These are phyloP conservation scores for Callithrix jacchus DNA, from an alignment of 2,113 vertebrate species.

Conservation along the genomic window DNA sequence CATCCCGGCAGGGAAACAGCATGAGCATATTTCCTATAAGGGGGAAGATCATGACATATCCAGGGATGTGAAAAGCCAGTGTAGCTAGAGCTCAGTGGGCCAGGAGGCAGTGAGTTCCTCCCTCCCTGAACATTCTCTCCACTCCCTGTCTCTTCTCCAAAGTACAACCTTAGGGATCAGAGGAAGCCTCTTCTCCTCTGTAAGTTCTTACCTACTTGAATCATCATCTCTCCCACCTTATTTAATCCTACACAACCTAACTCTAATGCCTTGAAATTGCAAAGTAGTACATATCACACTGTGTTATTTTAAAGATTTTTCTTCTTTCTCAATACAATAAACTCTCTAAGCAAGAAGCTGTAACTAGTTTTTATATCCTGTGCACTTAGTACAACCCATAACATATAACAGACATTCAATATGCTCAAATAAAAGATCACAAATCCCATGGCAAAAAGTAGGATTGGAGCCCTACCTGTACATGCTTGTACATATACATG, in stretches of 20 bases:
- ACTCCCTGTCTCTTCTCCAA: neutral
- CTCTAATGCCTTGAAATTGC: neutral
- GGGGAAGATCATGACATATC: neutral
- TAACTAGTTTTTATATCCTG: neutral
- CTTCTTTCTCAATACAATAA: neutral
- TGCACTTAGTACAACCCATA: neutral
- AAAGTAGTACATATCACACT: neutral
- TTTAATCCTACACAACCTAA: neutral
- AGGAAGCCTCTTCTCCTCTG: neutral
- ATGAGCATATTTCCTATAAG: neutral
- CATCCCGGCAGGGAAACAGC: neutral
- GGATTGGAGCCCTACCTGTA: neutral
- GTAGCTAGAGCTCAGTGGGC: neutral
- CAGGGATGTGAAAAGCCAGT: neutral
- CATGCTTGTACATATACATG: neutral
- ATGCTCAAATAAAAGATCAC: neutral
- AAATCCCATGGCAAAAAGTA: neutral
- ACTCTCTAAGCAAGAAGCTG: neutral
- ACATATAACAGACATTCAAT: neutral
- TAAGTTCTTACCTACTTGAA: neutral
- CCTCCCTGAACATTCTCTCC: neutral
- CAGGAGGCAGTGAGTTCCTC: no score
- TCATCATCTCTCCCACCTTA: neutral
- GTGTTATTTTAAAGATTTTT: neutral
- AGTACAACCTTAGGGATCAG: neutral